Evolutionary conservation across 1,140 invertebrate genomes (phyloP).

Genomic region (Contarinia nasturtii): DNA sequence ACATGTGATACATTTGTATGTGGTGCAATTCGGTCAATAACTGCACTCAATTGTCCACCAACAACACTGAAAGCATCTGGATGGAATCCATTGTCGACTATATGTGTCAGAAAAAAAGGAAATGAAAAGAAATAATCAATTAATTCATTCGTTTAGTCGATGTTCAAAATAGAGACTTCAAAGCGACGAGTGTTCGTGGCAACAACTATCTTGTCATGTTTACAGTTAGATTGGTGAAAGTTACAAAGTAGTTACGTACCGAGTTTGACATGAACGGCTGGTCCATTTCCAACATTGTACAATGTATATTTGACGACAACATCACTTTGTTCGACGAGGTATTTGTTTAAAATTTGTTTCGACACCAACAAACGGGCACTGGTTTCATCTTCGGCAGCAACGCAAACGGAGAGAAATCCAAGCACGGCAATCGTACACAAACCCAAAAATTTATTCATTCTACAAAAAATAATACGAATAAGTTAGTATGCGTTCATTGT

Average conservation of each 20-base stretch:
- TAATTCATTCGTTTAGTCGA: too few species aligned
- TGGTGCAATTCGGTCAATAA: conserved; percentile 76
- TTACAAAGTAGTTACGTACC: neutral
- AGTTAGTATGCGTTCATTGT: too few species aligned
- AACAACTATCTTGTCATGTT: too few species aligned
- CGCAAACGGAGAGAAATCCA: conserved; percentile 7
- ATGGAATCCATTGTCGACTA: conserved; percentile 75
- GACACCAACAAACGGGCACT: conserved; percentile 56
- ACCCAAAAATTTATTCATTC: conserved; percentile 2
- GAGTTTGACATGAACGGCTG: conserved; percentile 75
- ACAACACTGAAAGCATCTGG: conserved; percentile 72
- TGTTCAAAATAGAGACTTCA: too few species aligned
- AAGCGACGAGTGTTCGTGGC: too few species aligned
- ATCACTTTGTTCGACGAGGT: conserved; percentile 95
- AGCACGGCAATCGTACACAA: conserved; percentile 14
- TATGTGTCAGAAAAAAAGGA: too few species aligned
- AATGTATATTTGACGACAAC: conserved; percentile 82
- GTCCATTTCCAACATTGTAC: conserved; percentile 66
- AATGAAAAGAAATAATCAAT: neutral
- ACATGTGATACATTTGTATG: conserved; percentile 87
- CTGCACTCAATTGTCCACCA: conserved; percentile 63
- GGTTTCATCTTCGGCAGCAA: conserved; percentile 39
- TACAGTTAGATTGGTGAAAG: neutral
- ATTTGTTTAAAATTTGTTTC: conserved; percentile 91
- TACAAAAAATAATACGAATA: too few species aligned